Percentiles rank a stretch among this genome's conserved stretches.
Conservation (phyloP, 2,888 invertebrate species). For the Drosophila neonasuta region DNA sequence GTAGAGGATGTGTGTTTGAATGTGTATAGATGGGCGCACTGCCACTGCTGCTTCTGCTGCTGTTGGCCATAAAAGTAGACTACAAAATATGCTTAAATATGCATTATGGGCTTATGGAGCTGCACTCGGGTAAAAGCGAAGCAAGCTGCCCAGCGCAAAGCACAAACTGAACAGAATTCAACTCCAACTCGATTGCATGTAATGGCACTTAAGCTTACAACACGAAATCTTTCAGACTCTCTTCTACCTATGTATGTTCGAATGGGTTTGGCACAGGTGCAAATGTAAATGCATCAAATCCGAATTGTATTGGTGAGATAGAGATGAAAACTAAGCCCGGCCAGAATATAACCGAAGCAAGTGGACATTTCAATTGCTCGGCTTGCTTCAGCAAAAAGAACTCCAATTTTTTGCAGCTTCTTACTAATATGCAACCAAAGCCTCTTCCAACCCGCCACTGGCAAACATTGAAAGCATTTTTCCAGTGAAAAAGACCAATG, state of each 20-base stretch:
- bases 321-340: slow-evolving; percentile 26
- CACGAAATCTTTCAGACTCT: slow-evolving; percentile 42
- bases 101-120: slow-evolving; percentile 71
- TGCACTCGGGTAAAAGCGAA: slow-evolving; percentile 17
- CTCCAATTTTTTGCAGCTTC: slow-evolving; percentile 44
- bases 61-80: slow-evolving; percentile 66
- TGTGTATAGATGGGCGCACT: not conserved
- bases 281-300: slow-evolving; percentile 74
- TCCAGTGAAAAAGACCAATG: not conserved
- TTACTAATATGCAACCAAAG: slow-evolving; percentile 61
- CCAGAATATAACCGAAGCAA: slow-evolving; percentile 16
- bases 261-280: slow-evolving; percentile 59
- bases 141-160: slow-evolving; percentile 31
- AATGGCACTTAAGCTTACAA: slow-evolving; percentile 77
- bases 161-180: slow-evolving; percentile 49
- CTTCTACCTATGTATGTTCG: slow-evolving; percentile 4
- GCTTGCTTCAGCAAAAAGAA: slow-evolving; percentile 39
- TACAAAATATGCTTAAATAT: slow-evolving; percentile 76
- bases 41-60: not conserved
- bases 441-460: not conserved
- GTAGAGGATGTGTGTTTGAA: not conserved
- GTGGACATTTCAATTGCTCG: slow-evolving; percentile 1
- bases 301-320: slow-evolving; percentile 60
- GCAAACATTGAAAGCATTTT: slow-evolving; percentile 57
- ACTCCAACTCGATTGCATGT: slow-evolving; percentile 71